Conservation (phyloP, 2,113 vertebrate species). For the Cavia aperea region DNA sequence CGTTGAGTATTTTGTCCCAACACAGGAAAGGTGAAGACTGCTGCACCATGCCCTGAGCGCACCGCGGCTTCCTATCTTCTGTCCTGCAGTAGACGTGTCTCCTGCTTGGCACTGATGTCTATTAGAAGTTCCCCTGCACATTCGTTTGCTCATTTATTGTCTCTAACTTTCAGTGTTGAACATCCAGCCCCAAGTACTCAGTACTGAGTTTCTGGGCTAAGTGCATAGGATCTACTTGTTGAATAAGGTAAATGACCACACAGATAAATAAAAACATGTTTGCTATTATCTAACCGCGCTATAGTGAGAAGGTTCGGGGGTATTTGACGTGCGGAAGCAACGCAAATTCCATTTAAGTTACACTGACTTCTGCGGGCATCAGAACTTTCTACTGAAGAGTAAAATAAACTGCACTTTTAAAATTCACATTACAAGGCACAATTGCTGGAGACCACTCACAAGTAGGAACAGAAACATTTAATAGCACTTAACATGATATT, state of each 20-base stretch:
- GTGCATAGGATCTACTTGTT: not conserved
- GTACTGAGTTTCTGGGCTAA: not conserved
- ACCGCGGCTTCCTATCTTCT: not conserved
- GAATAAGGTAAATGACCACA: slow-evolving; percentile 22
- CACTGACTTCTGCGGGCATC: not conserved
- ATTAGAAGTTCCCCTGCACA: slow-evolving; percentile 17
- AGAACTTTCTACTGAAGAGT: not conserved
- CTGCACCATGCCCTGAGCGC: not conserved
- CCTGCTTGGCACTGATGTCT: not conserved
- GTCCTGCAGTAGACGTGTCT: not conserved
- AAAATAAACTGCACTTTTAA: not conserved
- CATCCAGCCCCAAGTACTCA: not conserved
- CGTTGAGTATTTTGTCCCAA: not conserved
- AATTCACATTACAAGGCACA: not conserved
- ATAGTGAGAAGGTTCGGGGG: not conserved
- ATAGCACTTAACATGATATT: slow-evolving; percentile 4
- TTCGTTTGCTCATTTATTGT: not conserved
- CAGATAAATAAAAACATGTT: slow-evolving; percentile 16
- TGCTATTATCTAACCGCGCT: not conserved
- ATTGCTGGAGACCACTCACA: slow-evolving; percentile 1
- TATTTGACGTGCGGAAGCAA: not conserved
- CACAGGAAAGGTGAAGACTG: not conserved
- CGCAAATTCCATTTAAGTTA: not conserved
- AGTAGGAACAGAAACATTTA: slow-evolving; percentile 48
- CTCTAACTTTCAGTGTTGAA: not conserved